Base-by-base conservation (phyloP, 2,113 vertebrate genomes). In the Odocoileus virginianus region DNA sequence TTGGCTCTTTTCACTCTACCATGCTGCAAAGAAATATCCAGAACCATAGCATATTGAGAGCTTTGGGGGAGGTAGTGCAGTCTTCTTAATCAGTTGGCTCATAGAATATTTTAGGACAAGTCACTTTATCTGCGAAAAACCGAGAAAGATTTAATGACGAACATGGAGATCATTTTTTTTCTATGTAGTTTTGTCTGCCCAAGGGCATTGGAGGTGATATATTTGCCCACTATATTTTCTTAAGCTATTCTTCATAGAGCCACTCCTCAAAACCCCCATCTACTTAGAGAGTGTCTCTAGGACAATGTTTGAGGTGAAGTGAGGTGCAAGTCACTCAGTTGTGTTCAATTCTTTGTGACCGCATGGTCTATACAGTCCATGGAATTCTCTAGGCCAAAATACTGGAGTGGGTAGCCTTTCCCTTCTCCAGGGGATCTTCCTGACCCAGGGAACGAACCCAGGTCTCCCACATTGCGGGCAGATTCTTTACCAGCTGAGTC, bases 121-220 rank as follows among this genome's bases (percentile, higher is more conserved):
- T 88, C 28, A 78, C 86, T 87, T 95, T 61, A 82, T 54, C 89
- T 98, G 47, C n/a, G 43, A 93, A 94, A 71, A 84, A 57, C 58
- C 40, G 47, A 96, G 93, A 84, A 67, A 81, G 11, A 76, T 15
- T 67, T 50, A 64, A 81, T 52, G 43, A 47, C 79, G 50, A 90
- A 64, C 90, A 23, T 50, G 54, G 12, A 78, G 13, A 47, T 87
- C 25, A 17, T 54, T 64, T 54, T 92, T 47, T 25, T 76, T 15
- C 61, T 90, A 5, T 55, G 27, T 92, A 50, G 21, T 91, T 71
- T 91, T 79, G 12, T 95, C 74, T 94, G 61, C 47, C 50, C 54
- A 47, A 84, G n/a, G 28, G 6, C 40, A 57, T 57, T 71, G 50
- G 21, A 5, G 13, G 25, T 81, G 33, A 7, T 54, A 25, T 9